A percentile compares a stretch with the other conserved stretches of the same genome.
Evolutionary conservation across 2,797 vertebrate genomes (phyloP).

Genomic region (Psittacula echo): DNA sequence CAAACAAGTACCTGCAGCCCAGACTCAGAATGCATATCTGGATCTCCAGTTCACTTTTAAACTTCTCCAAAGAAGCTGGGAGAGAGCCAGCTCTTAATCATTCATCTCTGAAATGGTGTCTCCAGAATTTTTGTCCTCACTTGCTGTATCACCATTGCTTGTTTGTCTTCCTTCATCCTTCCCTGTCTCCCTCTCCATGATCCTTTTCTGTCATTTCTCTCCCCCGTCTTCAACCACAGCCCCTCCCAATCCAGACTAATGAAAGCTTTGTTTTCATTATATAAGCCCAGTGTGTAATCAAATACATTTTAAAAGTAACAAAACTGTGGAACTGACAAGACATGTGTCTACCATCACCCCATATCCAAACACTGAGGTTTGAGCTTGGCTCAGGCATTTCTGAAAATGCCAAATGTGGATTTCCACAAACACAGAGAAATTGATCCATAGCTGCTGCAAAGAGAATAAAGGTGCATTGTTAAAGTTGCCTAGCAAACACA

Average conservation of each 20-base stretch:
- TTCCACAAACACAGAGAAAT: constrained; percentile 36
- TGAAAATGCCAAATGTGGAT: constrained; percentile 31
- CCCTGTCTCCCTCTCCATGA: neutral
- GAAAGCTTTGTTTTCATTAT: constrained; percentile 44
- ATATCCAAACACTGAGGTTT: constrained; percentile 66
- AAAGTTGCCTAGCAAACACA: constrained; percentile 2
- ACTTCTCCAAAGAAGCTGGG: neutral
- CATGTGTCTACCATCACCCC: constrained; percentile 56
- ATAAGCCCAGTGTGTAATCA: constrained; percentile 31
- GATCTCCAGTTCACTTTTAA: neutral
- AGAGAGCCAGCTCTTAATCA: neutral
- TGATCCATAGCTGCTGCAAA: constrained; percentile 25
- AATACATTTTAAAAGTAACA: constrained; percentile 52
- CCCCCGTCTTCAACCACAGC: neutral
- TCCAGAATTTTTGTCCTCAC: neutral
- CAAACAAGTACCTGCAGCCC: neutral
- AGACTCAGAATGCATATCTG: neutral
- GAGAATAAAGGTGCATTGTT: constrained; percentile 60
- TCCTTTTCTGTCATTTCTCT: constrained; percentile 4
- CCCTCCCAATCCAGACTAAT: neutral
- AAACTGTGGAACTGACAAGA: constrained; percentile 48
- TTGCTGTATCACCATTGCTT: neutral
- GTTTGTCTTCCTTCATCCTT: neutral
- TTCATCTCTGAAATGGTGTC: neutral
- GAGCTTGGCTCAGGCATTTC: constrained; percentile 26